phyloP scores from a whole-genome alignment of 2,113 vertebrate genomes.

The Romanogobio albipinnatus region DNA sequence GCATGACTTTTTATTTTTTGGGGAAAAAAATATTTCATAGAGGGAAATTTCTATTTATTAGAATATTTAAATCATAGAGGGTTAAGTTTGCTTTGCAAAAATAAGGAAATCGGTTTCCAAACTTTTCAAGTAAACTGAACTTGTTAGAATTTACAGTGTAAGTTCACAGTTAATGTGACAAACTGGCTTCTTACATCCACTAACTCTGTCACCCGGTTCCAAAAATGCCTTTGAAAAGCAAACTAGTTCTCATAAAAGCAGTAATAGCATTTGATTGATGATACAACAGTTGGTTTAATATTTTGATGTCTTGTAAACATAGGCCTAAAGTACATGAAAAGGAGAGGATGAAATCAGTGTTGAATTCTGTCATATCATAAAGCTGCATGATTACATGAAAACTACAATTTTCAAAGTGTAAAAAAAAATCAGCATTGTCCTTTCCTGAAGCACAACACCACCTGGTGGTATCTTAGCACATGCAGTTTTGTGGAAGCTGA shows the following conservation, averaged over 20 bases:
- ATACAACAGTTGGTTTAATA: not conserved
- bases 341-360: not conserved
- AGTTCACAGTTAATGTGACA: not conserved
- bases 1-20: no score
- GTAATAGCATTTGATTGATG: not conserved
- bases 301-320: not conserved
- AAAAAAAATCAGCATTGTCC: not conserved
- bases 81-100: no score
- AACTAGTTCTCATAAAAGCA: not conserved
- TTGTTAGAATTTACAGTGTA: no score
- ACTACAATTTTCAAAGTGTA: not conserved
- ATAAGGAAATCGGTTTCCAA: no score
- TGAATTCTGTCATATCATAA: not conserved
- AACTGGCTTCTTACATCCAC: not conserved
- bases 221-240: not conserved
- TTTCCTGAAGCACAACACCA: constrained; percentile 9
- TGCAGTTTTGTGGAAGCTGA: not conserved
- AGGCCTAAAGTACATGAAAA: not conserved
- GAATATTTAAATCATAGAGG: no score
- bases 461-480: not conserved
- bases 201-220: not conserved
- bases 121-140: no score
- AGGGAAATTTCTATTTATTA: no score
- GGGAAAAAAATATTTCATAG: no score
- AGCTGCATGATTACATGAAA: not conserved